phyloP scores from a whole-genome alignment of 2,888 invertebrate genomes.

The Quadroppia sp. region DNA sequence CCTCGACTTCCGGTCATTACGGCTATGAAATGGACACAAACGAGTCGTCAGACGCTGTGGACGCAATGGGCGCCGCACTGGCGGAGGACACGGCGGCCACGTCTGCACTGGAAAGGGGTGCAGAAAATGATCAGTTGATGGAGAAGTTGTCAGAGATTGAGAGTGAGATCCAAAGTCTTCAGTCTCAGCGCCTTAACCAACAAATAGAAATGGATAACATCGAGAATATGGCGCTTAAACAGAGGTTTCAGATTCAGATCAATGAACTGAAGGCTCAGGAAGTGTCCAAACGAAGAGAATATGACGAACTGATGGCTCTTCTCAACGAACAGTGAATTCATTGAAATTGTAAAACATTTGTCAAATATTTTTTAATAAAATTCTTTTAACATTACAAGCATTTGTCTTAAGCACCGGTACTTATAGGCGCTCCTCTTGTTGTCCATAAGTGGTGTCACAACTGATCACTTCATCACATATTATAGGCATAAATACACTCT shows the following conservation, averaged over 20 bases:
- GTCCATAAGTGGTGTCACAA: no score
- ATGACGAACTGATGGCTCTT: conserved; percentile 38
- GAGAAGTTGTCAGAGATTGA: conserved; percentile 66
- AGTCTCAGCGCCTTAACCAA: conserved; percentile 68
- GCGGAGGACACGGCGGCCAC: conserved; percentile 40
- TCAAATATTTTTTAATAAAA: no score
- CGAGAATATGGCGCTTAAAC: conserved; percentile 73
- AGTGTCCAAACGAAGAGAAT: conserved; percentile 53
- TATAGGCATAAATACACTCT: no score
- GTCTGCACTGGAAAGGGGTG: conserved; percentile 33
- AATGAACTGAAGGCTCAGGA: conserved; percentile 71
- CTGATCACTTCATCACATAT: no score
- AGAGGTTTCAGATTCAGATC: conserved; percentile 74
- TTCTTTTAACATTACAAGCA: no score
- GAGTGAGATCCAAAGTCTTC: conserved; percentile 69
- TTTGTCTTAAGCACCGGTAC: no score
- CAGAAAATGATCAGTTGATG: conserved; percentile 48
- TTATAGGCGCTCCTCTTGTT: no score
- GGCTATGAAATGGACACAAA: conserved; percentile 33
- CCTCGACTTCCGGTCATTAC: background rate
- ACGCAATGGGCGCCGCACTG: background rate
- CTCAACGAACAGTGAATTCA: conserved; percentile 7
- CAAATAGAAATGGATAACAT: conserved; percentile 77
- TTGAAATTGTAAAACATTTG: no score
- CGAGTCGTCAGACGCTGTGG: conserved; percentile 36